Evolutionary conservation across 2,888 invertebrate genomes (phyloP), one percentile per base, ranked within the genome.

Genomic region (Eurois occulta): DNA sequence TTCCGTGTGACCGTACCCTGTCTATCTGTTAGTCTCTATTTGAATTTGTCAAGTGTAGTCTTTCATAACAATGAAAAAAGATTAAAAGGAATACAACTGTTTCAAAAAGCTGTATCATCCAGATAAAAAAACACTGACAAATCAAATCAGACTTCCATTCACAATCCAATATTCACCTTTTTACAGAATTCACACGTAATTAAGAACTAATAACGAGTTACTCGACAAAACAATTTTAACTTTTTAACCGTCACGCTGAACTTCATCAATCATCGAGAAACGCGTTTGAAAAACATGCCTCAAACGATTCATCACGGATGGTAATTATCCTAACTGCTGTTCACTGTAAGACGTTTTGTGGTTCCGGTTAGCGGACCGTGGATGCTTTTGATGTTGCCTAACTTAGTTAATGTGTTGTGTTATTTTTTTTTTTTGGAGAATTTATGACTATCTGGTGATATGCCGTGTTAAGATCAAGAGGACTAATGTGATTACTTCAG

Each of bases 201-300:
- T 88, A 87, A 77, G 72, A 86, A 80, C 84, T 88, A 87, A 87
- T 86, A 87, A 85, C 77, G 75, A 85, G 80, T 84, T 81, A 84
- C 85, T 84, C 83, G 72, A 87, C 86, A 88, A 87, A 90, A 85
- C 86, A 88, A 87, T 86, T 83, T 87, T 74, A 85, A 78, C 83
- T 86, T 89, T 88, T 86, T 86, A 90, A 77, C 82, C 84, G 81
- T 87, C 86, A 86, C 71, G 73, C 52, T 41, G 32, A 65, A 78
- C 43, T 78, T 69, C 91, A 90, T 90, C 86, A 88, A 90, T 90
- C 89, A 90, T 87, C 85, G 41, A 75, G 86, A 65, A 86, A 85
- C 86, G 78, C 85, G 90, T 89, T 90, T 90, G 86, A 90, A 91
- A 91, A 91, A 90, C 89, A 86, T 87, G 88, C 84, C 84, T 88